Evolutionary conservation across 2,888 invertebrate genomes (phyloP).

Genomic region (Drosophila robusta): DNA sequence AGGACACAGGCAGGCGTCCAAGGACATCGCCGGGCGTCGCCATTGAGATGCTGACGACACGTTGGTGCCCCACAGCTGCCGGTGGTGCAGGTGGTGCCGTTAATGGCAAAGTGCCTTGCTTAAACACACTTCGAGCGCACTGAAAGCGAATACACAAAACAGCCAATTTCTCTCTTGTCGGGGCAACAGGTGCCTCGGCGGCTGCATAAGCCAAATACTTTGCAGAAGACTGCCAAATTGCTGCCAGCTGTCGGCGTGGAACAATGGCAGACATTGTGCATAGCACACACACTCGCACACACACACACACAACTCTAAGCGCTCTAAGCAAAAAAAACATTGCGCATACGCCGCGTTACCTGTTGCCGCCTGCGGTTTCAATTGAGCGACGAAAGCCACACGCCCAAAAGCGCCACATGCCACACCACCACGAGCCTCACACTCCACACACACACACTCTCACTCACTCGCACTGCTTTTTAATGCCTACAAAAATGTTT

Average conservation of each 20-base stretch:
- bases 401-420: slow-evolving; percentile 3
- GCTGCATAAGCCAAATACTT: slow-evolving; percentile 60
- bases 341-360: slow-evolving; percentile 57
- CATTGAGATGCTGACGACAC: slow-evolving; percentile 65
- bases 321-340: slow-evolving; percentile 20
- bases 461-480: not conserved
- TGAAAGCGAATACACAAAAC: slow-evolving; percentile 56
- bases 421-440: not conserved
- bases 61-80: slow-evolving; percentile 45
- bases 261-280: slow-evolving; percentile 37
- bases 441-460: not conserved
- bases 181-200: slow-evolving; percentile 57
- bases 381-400: slow-evolving; percentile 30
- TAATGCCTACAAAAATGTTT: slow-evolving; percentile 56
- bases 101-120: slow-evolving; percentile 75
- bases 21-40: slow-evolving; percentile 15
- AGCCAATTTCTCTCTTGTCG: slow-evolving; percentile 6
- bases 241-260: slow-evolving; percentile 37
- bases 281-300: slow-evolving; percentile 10
- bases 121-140: slow-evolving; percentile 72
- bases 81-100: slow-evolving; percentile 45
- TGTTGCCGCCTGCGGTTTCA: slow-evolving; percentile 60
- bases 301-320: slow-evolving; percentile 4
- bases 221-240: slow-evolving; percentile 26
- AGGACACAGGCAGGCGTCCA: slow-evolving; percentile 26